Conservation (phyloP, 2,113 vertebrate species). For the Phoenicopterus ruber region DNA sequence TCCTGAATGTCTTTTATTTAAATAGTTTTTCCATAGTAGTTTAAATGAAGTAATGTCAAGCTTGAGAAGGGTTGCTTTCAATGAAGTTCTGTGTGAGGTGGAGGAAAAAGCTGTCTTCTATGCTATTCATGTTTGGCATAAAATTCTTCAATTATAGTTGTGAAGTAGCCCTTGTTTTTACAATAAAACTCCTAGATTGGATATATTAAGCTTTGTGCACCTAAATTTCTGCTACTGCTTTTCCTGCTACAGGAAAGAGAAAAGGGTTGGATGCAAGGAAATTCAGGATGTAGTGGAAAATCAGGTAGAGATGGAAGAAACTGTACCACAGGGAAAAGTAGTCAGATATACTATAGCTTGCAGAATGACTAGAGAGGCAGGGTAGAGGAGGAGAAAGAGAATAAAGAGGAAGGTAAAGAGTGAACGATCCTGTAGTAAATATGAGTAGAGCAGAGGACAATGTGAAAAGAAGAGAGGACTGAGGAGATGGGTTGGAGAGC, state of each 20-base stretch:
- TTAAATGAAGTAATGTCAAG: neutral
- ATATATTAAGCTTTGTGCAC: neutral
- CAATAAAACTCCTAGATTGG: neutral
- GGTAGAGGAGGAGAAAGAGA: neutral
- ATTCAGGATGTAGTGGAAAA: neutral
- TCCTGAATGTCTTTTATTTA: neutral
- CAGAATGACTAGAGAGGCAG: neutral
- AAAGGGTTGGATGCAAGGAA: neutral
- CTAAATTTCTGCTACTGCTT: neutral
- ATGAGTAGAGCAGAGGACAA: neutral
- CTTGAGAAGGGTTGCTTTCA: neutral
- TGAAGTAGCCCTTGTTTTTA: neutral
- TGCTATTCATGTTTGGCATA: neutral
- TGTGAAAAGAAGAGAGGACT: neutral
- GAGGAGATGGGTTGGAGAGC: neutral
- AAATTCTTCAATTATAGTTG: neutral
- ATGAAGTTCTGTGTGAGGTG: neutral
- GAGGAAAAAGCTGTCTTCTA: neutral
- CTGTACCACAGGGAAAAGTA: neutral
- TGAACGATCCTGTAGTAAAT: neutral
- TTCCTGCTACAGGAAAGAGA: neutral
- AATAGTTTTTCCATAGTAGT: neutral
- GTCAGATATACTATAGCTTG: neutral
- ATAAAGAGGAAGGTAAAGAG: neutral
- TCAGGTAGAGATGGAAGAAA: neutral